Evolutionary conservation across 1,140 invertebrate species (phyloP).

Genomic region (Drosophila leontia): DNA sequence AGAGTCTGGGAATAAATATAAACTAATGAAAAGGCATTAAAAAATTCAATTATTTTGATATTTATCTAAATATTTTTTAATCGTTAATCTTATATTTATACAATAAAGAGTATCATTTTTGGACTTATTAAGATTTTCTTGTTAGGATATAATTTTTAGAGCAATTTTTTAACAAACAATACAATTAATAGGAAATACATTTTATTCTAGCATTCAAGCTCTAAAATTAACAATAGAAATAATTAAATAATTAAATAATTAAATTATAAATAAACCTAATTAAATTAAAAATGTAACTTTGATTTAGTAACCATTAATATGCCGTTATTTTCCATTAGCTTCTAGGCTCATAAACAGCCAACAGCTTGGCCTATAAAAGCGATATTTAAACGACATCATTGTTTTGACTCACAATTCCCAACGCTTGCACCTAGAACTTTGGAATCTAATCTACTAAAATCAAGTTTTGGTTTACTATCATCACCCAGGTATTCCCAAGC

Average conservation of each 20-base stretch:
- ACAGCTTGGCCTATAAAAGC: background rate
- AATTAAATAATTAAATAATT: too few species aligned
- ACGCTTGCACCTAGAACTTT: slow-evolving; percentile 3
- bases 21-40: too few species aligned
- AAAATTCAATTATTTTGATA: too few species aligned
- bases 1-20: too few species aligned
- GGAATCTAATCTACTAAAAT: slow-evolving; percentile 21
- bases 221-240: background rate
- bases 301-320: background rate
- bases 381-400: background rate
- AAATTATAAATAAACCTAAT: background rate
- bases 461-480: slow-evolving; percentile 4
- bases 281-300: background rate
- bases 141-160: too few species aligned
- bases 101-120: too few species aligned
- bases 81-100: too few species aligned
- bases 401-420: background rate
- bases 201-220: too few species aligned
- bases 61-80: background rate
- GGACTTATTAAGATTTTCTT: too few species aligned
- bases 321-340: background rate
- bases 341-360: background rate
- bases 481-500: background rate
- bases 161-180: too few species aligned
- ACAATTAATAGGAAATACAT: too few species aligned